Evolutionary conservation across 2,113 vertebrate species (phyloP), one percentile per base, ranked within the genome.

Genomic region (Nesogale talazaci): DNA sequence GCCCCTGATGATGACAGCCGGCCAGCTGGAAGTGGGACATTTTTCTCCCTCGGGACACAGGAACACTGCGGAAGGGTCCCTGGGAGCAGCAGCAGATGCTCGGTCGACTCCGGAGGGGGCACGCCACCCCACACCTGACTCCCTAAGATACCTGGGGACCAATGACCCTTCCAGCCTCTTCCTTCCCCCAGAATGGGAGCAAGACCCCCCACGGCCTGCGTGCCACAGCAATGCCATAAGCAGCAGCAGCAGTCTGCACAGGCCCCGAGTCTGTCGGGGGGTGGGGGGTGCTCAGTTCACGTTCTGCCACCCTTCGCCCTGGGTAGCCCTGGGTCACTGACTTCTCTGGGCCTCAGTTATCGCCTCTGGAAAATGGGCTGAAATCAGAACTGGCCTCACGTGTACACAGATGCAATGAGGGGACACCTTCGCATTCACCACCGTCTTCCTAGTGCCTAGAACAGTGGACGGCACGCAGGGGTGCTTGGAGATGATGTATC

Each of bases 311-410:
- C 20, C 25, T 20, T 61, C 6, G 9, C 2, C 29, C 40, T 80
- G 22, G 56, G 19, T 84, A 79, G 42, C 16, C 42, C 29, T n/a
- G 22, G 75, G 29, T 36, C 3, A 79, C 2, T 78, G 8, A 46
- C 88, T 63, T 89, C 25, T 76, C 75, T 83, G 65, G 78, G 92
- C n/a, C 78, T 91, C 79, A 69, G 56, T 85, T 61, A 67, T n/a
- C 10, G 42, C 57, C 78, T 79, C 82, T 67, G 42, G 80, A 65
- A 92, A 94, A 83, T 1, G 6, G 20, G 22, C 20, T 27, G 15
- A 59, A 67, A 52, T 15, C 27, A 72, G 29, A 22, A 36, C 16
- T 57, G 63, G 34, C 15, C 67, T 86, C 27, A 1, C 1, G 25
- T 11, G 19, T 56, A n/a, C 77, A 29, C 63, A 6, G 70, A 34